Evolutionary conservation across 2,113 vertebrate species (phyloP).

Genomic region (Hemiscyllium ocellatum): DNA sequence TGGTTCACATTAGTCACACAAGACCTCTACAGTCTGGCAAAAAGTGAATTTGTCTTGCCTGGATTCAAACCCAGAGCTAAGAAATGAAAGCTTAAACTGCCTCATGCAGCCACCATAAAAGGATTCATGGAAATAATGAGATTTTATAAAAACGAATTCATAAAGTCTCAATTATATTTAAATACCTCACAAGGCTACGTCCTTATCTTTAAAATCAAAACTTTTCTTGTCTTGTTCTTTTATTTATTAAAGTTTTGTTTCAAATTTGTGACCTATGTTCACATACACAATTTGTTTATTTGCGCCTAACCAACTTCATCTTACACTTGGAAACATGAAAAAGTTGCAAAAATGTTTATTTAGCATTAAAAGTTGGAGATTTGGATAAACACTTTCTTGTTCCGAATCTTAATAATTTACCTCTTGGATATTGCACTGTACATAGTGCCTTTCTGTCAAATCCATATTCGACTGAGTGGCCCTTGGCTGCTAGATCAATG

Average conservation of each 20-base stretch:
- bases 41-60: neutral
- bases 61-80: neutral
- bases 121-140: neutral
- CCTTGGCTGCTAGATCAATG: neutral
- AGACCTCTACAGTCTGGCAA: neutral
- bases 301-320: neutral
- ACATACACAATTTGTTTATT: neutral
- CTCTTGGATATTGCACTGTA: neutral
- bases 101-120: neutral
- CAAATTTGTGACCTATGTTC: neutral
- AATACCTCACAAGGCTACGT: neutral
- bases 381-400: neutral
- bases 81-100: neutral
- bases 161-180: neutral
- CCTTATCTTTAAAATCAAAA: neutral
- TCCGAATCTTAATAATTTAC: neutral
- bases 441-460: neutral
- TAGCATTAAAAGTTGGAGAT: neutral
- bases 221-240: neutral
- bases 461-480: neutral
- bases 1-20: neutral
- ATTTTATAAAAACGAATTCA: neutral
- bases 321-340: neutral
- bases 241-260: neutral
- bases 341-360: neutral